These are phyloP conservation scores for Esox lucius DNA, from an alignment of 2,797 vertebrate species.

Conservation along the genomic window DNA sequence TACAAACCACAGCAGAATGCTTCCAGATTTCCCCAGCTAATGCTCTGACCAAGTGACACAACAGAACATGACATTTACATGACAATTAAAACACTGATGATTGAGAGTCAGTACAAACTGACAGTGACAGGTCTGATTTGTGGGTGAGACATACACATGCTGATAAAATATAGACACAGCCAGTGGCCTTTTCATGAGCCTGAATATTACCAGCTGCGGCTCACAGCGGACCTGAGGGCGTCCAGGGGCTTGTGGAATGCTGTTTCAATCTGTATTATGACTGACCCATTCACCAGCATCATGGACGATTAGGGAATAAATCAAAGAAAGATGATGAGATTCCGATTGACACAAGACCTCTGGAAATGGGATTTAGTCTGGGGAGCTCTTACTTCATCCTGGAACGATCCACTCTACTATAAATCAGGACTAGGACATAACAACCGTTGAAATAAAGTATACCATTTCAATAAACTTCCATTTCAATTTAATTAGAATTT, in stretches of 20 bases:
- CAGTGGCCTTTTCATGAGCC: conserved; percentile 23
- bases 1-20: too few species aligned
- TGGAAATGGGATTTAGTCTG: conserved; percentile 67
- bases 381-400: conserved; percentile 75
- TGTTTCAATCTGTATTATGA: conserved; percentile 70
- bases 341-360: conserved; percentile 81
- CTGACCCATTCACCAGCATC: conserved; percentile 64
- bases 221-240: conserved; percentile 42
- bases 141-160: conserved; percentile 19
- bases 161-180: too few species aligned
- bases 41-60: too few species aligned
- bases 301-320: conserved; percentile 66
- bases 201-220: conserved; percentile 28
- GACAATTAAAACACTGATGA: neutral
- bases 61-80: too few species aligned
- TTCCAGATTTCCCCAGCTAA: too few species aligned
- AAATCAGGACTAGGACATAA: neutral
- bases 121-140: conserved; percentile 14
- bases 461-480: too few species aligned
- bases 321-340: conserved; percentile 75
- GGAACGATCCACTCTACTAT: conserved; percentile 20
- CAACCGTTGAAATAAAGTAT: neutral
- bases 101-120: neutral
- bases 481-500: too few species aligned
- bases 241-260: conserved; percentile 24